These are phyloP conservation scores for Zosterops lateralis DNA, from an alignment of 2,113 vertebrate species.

Conservation along the genomic window DNA sequence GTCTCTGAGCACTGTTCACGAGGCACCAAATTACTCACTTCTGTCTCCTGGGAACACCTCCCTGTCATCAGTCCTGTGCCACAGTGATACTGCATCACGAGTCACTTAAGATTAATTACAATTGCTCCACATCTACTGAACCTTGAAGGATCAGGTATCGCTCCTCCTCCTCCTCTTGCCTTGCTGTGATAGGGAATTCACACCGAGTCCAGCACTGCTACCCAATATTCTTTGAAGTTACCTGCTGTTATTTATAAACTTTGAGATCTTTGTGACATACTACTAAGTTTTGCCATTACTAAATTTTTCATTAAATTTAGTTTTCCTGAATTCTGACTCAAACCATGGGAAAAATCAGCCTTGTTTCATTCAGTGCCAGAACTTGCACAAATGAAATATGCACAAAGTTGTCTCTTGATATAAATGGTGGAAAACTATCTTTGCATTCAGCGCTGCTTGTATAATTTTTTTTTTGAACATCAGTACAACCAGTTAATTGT, in stretches of 20 bases:
- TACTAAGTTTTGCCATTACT: background rate
- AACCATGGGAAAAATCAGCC: background rate
- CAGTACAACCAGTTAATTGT: background rate
- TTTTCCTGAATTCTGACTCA: background rate
- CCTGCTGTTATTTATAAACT: background rate
- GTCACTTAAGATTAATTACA: conserved; percentile 44
- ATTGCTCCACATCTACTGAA: background rate
- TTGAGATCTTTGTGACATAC: background rate
- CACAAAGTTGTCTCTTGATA: background rate
- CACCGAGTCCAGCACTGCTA: background rate
- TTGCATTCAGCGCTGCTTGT: background rate
- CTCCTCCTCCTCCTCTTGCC: background rate
- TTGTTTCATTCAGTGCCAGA: background rate
- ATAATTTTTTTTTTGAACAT: background rate
- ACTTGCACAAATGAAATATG: background rate
- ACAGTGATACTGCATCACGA: background rate
- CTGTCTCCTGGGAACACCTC: conserved; percentile 7
- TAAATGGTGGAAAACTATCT: background rate
- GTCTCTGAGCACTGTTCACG: background rate
- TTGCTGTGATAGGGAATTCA: background rate
- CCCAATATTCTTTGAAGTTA: background rate
- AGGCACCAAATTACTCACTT: background rate
- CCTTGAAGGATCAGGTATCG: background rate
- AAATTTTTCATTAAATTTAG: background rate
- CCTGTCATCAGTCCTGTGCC: background rate